Conservation (phyloP, 2,888 invertebrate species). For the Arge pagana region DNA sequence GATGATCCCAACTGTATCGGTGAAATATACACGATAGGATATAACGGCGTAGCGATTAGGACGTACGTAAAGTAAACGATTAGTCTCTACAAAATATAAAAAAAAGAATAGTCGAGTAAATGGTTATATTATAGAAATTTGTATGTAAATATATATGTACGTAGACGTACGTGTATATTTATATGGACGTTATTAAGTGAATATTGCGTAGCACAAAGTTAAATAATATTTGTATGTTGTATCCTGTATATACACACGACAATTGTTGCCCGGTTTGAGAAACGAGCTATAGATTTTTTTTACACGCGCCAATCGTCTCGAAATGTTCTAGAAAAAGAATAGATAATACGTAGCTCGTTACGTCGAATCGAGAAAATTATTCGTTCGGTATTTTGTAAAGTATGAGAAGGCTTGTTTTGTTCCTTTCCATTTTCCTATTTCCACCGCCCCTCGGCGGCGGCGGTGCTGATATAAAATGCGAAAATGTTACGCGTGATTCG, state of each 20-base stretch:
- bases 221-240: slow-evolving; percentile 49
- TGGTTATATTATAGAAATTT: not conserved
- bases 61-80: not conserved
- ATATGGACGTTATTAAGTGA: slow-evolving; percentile 33
- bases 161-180: slow-evolving; percentile 28
- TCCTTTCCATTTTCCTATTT: no score
- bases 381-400: no score
- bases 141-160: slow-evolving; percentile 15
- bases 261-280: slow-evolving; percentile 18
- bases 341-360: no score
- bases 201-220: slow-evolving; percentile 45
- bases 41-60: slow-evolving; percentile 16
- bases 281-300: slow-evolving; percentile 21
- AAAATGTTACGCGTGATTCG: no score
- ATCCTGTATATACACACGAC: slow-evolving; percentile 42
- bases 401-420: no score
- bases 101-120: not conserved
- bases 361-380: no score
- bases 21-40: slow-evolving; percentile 30
- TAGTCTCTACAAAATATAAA: not conserved
- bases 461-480: no score
- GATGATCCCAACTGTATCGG: slow-evolving; percentile 28
- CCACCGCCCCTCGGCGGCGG: no score
- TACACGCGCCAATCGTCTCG: slow-evolving; percentile 12
- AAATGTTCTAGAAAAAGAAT: slow-evolving; percentile 8